Base-by-base conservation (phyloP, 2,797 vertebrate genomes). In the Lepilemur ruficaudatus region DNA sequence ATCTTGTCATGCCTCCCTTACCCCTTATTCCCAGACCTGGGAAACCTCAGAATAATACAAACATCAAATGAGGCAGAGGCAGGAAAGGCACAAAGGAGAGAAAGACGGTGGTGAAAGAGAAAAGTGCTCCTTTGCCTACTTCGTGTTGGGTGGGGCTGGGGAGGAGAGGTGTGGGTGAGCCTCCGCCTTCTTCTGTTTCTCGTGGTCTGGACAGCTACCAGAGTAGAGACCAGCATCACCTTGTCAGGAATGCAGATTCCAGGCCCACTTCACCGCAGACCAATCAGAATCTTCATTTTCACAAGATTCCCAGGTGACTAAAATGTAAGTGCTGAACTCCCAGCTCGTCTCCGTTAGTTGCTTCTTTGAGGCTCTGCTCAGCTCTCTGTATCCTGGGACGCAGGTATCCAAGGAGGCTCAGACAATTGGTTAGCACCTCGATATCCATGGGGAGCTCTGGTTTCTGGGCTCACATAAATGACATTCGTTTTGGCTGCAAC, bases 91-190 rank as follows among this genome's bases (percentile, higher is more conserved):
- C 17, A 57, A 35, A 83, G n/a, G 38, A 72, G 14, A 48, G 3
- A n/a, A 65, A 18, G 25, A 28, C 28, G 15, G 23, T 72, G 13
- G 11, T 67, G 41, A 48, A 32, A 48, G n/a, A 50, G 25, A 38
- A 20, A 61, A 82, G 9, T 4, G n/a, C 17, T 72, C 6, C 61
- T 32, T 86, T 28, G 10, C 5, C 41, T 48, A 11, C 22, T 75
- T 63, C 18, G 41, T 23, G 32, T 48, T 55, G 6, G 23, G 22
- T n/a, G 25, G 67, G 32, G 6, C 25, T 93, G 46, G 38, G 43
- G 30, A 32, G 32, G 25, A 52, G 13, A 0, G 0, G 12, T 18
- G 32, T 0, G 4, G 9, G 17, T 35, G 32, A 30, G 50, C 22
- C 15, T 65, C 81, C 48, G 2, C 1, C 8, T 35, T 69, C 15